Base-by-base conservation (phyloP, 2,888 invertebrate species). In the Cerastoderma edule region DNA sequence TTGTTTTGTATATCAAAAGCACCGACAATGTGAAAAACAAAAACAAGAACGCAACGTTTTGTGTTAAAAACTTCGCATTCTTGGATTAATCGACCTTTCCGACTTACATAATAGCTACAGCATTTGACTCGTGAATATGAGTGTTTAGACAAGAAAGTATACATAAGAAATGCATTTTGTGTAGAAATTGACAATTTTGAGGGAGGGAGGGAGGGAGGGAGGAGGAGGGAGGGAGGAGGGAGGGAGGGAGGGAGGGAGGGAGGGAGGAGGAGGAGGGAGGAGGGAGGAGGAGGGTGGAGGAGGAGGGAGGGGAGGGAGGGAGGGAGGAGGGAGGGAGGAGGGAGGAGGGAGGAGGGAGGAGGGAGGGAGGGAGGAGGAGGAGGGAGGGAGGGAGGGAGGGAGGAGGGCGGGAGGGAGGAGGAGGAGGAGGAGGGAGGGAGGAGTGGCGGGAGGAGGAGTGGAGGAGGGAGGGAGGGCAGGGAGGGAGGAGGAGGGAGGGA, bases 311-410 rank as follows among this genome's bases (percentile, higher is more conserved):
- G 57, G 39, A 48, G 35, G 64, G 28, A 54, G 44, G 33, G 5
- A 22, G 33, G 22, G 56, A 22, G 56, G 35, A 44, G 27, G 44
- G 53, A 53, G 30, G 56, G 35, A 53, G 30, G 56, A 54, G 24
- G 28, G 39, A 54, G 39, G 22, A 24, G 30, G 16, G 16, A 27
- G 33, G 28, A 50, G 63, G 35, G 22, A 16, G 19, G 32, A 10
- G 28, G 39, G 44, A 35, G 24, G 19, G 54, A 24, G 24, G 24
- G 33, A 44, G 10, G 44, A 39, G 22, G 27, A 24, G 27, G 22
- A 44, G 6, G 24, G 27, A 53, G 28, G 39, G 72, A 27, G 44
- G 28, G 28, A 50, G 50, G 22, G 22, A 50, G 50, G 6, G 50
- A 16, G 50, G 39, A 10, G 39, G 16, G 16, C 8, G 16, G 39